Base-by-base conservation (phyloP, 2,113 vertebrate species). In the Pantherophis guttatus region DNA sequence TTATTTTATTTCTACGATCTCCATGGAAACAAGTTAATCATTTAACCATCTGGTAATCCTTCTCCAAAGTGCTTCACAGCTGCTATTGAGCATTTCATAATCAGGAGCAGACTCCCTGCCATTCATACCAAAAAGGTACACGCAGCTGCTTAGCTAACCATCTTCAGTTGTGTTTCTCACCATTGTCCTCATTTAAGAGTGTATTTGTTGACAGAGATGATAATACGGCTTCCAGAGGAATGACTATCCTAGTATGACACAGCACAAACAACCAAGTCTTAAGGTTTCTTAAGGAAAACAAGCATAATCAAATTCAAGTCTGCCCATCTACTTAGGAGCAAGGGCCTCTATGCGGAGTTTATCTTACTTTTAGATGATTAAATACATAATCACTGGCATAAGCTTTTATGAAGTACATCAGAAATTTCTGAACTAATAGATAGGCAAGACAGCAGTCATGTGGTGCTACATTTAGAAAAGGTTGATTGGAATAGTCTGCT, bases 21-120 rank as follows among this genome's bases (percentile, higher is more conserved):
- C 96, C 86, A 75, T 97, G 97, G 97, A 98, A 97, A 97, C 97
- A 96, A 97, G 97, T 97, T 97, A 97, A 97, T 97, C 95, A 96
- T 95, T 97, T 97, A 96, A 96, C 98, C 98, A 98, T 98, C 97
- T 98, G 98, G 97, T 96, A 96, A 95, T 95, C 96, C 96, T 98
- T 97, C 97, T 97, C 97, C 95, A 95, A 97, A 93, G 98, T 96
- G 95, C 95, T 90, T 95, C 97, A 96, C 97, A 98, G 97, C 98
- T 98, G 97, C 97, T 98, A 94, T 95, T 95, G 96, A 96, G 95
- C 93, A 96, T 96, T 97, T 97, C 96, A 54, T 96, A 97, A 97
- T 97, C 97, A 97, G 95, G 93, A 95, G 95, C 96, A 96, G 94
- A 96, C 26, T 97, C 48, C 95, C 53, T 97, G 48, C 95, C 96